Conservation (phyloP, 2,888 invertebrate genomes). For the Pecten maximus region DNA sequence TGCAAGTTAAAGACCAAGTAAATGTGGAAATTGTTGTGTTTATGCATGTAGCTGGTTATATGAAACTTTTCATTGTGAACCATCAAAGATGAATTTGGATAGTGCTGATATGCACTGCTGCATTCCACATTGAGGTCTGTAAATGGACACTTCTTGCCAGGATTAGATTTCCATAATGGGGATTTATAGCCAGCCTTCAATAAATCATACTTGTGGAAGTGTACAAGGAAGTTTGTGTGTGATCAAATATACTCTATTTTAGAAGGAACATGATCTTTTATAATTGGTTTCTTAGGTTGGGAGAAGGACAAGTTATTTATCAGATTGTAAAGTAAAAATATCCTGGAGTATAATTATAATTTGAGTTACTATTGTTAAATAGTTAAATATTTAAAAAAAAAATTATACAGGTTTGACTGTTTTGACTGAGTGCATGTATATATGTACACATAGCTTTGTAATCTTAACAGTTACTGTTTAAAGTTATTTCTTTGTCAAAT, state of each 20-base stretch:
- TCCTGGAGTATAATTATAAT: background rate
- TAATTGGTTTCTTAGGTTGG: background rate
- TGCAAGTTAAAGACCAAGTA: background rate
- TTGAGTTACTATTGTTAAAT: background rate
- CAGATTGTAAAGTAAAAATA: background rate
- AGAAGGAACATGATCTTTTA: background rate
- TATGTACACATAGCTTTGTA: too few relatives aligned
- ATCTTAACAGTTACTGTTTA: too few relatives aligned
- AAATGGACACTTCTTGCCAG: background rate
- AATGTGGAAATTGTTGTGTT: conserved; percentile 1
- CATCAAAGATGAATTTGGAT: conserved; percentile 25
- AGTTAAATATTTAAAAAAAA: too few relatives aligned
- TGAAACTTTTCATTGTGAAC: background rate
- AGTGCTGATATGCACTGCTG: background rate
- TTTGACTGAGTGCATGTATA: too few relatives aligned
- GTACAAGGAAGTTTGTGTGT: background rate
- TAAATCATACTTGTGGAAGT: background rate
- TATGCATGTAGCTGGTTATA: background rate
- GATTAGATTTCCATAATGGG: background rate
- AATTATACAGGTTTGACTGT: too few relatives aligned
- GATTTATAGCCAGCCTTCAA: background rate
- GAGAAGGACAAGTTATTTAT: background rate
- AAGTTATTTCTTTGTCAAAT: too few relatives aligned
- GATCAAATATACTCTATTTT: background rate
- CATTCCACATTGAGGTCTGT: background rate